Conservation (phyloP, 1,140 invertebrate species). For the Apocrypta bakeri region DNA sequence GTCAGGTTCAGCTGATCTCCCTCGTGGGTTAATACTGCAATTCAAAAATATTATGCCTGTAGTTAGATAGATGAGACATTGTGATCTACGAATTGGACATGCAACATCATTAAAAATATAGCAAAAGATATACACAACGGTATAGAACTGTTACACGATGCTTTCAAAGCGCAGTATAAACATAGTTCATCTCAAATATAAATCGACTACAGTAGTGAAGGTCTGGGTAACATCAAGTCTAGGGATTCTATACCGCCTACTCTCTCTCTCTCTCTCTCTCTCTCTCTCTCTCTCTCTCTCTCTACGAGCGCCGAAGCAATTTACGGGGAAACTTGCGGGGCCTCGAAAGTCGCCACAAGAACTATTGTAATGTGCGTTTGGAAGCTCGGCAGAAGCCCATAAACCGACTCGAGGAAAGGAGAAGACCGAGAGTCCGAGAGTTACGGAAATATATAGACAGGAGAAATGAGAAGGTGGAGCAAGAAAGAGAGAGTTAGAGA, state of each 20-base stretch:
- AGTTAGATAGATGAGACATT: no score
- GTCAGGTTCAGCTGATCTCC: slow-evolving; percentile 88
- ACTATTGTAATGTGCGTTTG: slow-evolving; percentile 43
- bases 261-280: neutral
- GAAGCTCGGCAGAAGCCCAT: slow-evolving; percentile 18
- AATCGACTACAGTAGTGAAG: slow-evolving; percentile 4
- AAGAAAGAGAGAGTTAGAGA: neutral
- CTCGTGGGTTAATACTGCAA: slow-evolving; percentile 84
- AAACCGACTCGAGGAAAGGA: slow-evolving; percentile 32
- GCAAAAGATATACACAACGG: no score
- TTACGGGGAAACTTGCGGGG: slow-evolving; percentile 52
- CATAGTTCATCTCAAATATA: slow-evolving; percentile 53
- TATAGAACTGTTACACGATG: slow-evolving; percentile 48
- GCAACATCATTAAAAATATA: neutral
- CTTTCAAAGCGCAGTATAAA: slow-evolving; percentile 39
- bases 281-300: neutral
- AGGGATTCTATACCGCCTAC: neutral
- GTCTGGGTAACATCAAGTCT: slow-evolving; percentile 54
- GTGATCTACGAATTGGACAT: no score
- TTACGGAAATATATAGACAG: slow-evolving; percentile 4
- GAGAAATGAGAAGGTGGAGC: neutral
- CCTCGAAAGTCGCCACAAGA: slow-evolving; percentile 42
- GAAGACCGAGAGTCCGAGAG: slow-evolving; percentile 23
- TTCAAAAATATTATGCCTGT: slow-evolving; percentile 32
- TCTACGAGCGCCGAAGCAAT: slow-evolving; percentile 42